Conservation (phyloP, 2,888 invertebrate species). For the Aspidapion aeneum region DNA sequence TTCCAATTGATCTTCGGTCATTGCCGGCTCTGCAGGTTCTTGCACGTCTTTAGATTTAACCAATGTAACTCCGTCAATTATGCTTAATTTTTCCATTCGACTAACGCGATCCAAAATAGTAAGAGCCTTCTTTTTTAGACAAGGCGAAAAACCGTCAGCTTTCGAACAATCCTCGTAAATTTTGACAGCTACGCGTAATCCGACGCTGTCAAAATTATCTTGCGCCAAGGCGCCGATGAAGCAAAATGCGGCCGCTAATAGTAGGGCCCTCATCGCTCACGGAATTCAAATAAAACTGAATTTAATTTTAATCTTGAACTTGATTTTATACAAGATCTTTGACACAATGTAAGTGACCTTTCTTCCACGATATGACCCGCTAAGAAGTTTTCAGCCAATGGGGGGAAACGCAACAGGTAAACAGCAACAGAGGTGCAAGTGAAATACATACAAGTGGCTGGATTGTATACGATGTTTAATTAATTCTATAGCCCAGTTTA, state of each 20-base stretch:
- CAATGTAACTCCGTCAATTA: conserved; percentile 66
- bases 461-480: not conserved
- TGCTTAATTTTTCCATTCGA: conserved; percentile 60
- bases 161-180: conserved; percentile 77
- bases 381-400: conserved; percentile 8
- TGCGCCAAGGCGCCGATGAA: conserved; percentile 36
- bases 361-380: conserved; percentile 25
- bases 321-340: conserved; percentile 19
- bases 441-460: not conserved
- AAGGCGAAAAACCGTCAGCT: conserved; percentile 66
- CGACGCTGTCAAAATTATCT: conserved; percentile 47
- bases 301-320: conserved; percentile 42
- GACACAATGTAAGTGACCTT: conserved; percentile 26
- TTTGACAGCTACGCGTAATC: conserved; percentile 63
- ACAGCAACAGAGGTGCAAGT: not conserved
- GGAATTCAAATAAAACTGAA: conserved; percentile 34
- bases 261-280: conserved; percentile 35
- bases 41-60: conserved; percentile 52
- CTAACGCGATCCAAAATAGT: conserved; percentile 73
- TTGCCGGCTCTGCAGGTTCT: conserved; percentile 52
- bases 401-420: not conserved
- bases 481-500: not conserved
- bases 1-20: conserved; percentile 68
- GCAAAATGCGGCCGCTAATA: conserved; percentile 42
- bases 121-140: conserved; percentile 78